phyloP scores from a whole-genome alignment of 2,888 invertebrate species.

The Synanthedon myopaeformis region DNA sequence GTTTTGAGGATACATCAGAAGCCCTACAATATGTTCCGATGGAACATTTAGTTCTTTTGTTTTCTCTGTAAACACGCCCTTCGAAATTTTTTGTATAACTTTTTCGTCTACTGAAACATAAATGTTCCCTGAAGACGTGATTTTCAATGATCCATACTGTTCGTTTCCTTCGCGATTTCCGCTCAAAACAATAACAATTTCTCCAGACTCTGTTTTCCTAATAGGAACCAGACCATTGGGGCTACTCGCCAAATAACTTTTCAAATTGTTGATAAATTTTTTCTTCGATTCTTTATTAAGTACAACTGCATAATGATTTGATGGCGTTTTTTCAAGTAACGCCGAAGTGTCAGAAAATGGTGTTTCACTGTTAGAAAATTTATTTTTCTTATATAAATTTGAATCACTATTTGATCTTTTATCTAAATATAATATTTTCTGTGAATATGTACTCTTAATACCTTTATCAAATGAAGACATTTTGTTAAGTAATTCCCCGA shows the following conservation, averaged over 20 bases:
- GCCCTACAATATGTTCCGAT: slow-evolving; percentile 11
- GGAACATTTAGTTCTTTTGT: background rate
- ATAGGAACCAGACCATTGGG: slow-evolving; percentile 23
- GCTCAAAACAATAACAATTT: slow-evolving; percentile 27
- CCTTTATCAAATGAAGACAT: slow-evolving; percentile 10
- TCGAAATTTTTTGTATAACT: slow-evolving; percentile 11
- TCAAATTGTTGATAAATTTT: slow-evolving; percentile 28
- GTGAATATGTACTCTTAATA: slow-evolving; percentile 5
- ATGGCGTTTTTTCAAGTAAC: slow-evolving; percentile 22
- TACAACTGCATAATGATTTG: slow-evolving; percentile 30
- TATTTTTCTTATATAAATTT: slow-evolving; percentile 20
- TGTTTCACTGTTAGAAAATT: slow-evolving; percentile 13
- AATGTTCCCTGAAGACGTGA: slow-evolving; percentile 37
- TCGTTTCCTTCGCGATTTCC: slow-evolving; percentile 11
- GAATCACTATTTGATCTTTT: slow-evolving; percentile 28
- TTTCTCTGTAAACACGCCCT: slow-evolving; percentile 6
- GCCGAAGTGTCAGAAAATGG: slow-evolving; percentile 15
- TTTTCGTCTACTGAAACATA: slow-evolving; percentile 26
- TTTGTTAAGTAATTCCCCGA: slow-evolving; percentile 17
- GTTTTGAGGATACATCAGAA: slow-evolving; percentile 12
- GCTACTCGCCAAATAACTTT: slow-evolving; percentile 20
- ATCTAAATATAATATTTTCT: slow-evolving; percentile 6
- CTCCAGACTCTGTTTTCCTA: slow-evolving; percentile 23
- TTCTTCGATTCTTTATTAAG: slow-evolving; percentile 34
- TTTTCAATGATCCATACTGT: slow-evolving; percentile 29